Evolutionary conservation across 2,113 vertebrate genomes (phyloP).

Genomic region (Pelobates fuscus): DNA sequence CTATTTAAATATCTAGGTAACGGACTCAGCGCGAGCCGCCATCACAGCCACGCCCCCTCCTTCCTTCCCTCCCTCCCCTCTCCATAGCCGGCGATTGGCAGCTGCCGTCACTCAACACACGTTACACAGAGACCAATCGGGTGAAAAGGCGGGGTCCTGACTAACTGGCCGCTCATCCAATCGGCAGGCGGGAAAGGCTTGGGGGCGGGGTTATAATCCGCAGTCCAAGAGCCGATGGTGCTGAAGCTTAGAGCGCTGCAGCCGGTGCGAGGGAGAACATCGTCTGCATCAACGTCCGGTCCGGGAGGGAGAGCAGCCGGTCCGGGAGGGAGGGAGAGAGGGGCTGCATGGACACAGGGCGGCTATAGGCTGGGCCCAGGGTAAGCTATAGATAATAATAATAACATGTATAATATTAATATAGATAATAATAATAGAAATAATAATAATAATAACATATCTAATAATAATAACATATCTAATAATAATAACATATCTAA

Average conservation of each 20-base stretch:
- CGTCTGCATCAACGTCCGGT: not conserved
- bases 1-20: no score
- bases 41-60: no score
- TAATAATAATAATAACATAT: no score
- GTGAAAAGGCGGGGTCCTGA: not conserved
- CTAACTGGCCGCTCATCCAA: not conserved
- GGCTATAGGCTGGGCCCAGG: no score
- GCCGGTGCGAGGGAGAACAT: not conserved
- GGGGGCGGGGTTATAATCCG: constrained; percentile 1
- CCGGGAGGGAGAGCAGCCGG: not conserved
- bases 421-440: no score
- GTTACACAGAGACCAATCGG: not conserved
- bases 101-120: not conserved
- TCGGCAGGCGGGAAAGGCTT: not conserved
- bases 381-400: no score
- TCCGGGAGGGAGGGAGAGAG: constrained; percentile 23
- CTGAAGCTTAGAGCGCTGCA: not conserved
- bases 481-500: no score
- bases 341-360: not conserved
- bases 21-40: no score
- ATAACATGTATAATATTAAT: no score
- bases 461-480: no score
- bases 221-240: not conserved
- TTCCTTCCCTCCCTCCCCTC: no score
- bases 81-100: no score